Evolutionary conservation across 2,113 vertebrate genomes (phyloP).

Genomic region (Antidorcas marsupialis): DNA sequence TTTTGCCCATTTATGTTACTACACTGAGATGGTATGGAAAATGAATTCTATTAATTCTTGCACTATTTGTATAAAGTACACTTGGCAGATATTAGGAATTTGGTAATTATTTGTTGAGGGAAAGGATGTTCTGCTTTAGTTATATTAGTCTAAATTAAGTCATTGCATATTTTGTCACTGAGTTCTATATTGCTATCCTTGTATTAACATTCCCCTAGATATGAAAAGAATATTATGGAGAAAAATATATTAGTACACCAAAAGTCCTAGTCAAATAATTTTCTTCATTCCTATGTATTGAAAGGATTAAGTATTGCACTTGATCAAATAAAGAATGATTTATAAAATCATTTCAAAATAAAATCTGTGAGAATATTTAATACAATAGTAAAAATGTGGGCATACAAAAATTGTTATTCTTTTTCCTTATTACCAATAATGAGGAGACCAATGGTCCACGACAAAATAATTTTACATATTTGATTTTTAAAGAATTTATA

Average conservation of each 20-base stretch:
- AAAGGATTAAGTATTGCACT: background rate
- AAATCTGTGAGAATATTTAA: background rate
- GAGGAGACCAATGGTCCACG: background rate
- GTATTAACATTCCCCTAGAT: background rate
- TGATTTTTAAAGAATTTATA: too few relatives aligned
- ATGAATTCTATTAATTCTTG: background rate
- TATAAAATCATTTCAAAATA: background rate
- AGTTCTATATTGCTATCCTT: background rate
- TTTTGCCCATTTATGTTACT: background rate
- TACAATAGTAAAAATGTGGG: background rate
- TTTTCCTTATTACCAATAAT: background rate
- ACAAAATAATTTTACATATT: too few relatives aligned
- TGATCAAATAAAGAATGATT: background rate
- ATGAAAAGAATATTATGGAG: background rate
- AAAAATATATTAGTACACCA: background rate
- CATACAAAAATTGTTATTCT: background rate
- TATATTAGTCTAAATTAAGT: background rate
- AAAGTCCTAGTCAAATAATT: background rate
- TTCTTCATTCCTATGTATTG: background rate
- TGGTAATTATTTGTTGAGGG: background rate
- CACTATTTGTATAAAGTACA: background rate
- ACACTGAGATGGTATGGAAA: background rate
- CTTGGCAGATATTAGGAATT: background rate
- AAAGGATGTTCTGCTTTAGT: background rate
- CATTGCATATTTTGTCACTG: background rate